phyloP scores from a whole-genome alignment of 2,797 vertebrate genomes.

The Aphelocoma californica region DNA sequence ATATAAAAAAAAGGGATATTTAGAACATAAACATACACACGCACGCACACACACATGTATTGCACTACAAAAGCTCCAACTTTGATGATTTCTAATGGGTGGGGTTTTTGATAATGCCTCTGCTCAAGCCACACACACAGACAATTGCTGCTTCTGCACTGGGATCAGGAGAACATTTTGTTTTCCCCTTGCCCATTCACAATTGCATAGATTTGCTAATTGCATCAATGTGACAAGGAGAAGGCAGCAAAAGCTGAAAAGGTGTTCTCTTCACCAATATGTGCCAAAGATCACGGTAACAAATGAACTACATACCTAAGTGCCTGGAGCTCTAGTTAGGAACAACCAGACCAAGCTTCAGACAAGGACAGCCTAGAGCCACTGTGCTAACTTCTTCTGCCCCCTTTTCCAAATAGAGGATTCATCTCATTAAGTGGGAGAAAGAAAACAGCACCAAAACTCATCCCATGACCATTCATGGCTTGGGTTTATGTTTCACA shows the following conservation, averaged over 20 bases:
- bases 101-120: not conserved
- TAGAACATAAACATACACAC: not conserved
- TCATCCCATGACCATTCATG: not conserved
- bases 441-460: not conserved
- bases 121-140: not conserved
- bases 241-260: not conserved
- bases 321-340: not conserved
- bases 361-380: not conserved
- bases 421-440: not conserved
- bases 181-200: not conserved
- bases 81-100: not conserved
- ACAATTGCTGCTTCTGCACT: not conserved
- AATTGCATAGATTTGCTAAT: not conserved
- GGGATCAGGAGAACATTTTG: not conserved
- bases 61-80: not conserved
- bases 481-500: not conserved
- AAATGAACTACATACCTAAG: not conserved
- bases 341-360: not conserved
- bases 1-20: not conserved
- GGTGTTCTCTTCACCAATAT: not conserved
- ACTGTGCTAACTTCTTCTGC: not conserved
- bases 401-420: not conserved
- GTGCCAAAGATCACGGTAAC: not conserved
- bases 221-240: not conserved
- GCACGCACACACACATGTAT: too few relatives aligned